Base-by-base conservation (phyloP, 2,797 vertebrate species). In the Enteromius unitaeniatus region DNA sequence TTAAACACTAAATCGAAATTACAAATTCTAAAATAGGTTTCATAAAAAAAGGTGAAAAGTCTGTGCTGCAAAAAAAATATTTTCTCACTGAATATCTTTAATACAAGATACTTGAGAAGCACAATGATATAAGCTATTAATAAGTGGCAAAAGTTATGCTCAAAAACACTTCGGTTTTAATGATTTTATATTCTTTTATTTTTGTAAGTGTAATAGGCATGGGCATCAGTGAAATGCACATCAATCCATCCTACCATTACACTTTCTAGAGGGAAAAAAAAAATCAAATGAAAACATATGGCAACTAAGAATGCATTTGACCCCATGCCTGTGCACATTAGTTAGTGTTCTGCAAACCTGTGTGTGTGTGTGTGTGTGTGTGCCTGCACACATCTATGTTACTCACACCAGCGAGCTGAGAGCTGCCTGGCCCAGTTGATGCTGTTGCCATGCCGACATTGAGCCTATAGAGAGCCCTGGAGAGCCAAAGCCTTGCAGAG, bases 341-440 rank as follows among this genome's bases (percentile, higher is more conserved):
- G 47, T 64, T 34, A 49, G 70, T 28, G 47, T 80, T 64, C 51
- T 70, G 49, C 19, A 15, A 47, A 72, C n/a, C 53, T 72, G 60
- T 78, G 60, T 81, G 49, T 14, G 70, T 82, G 53, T 55, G 47
- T 11, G 42, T 45, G 42, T 75, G 81, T 82, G 58, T 80, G 78
- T 19, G 70, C 17, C 1, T 84, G 85, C 45, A 75, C 67, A 19
- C 51, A 67, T 83, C 65, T 76, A 79, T 81, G 69, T 92, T 94
- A 99, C 98, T 99, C 95, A 99, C 98, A 98, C 96, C 87, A 99
- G 96, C 90, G 97, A 98, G 96, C 96, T 97, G 95, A 99, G 98
- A 91, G 97, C 95, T 47, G 97, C 95, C 86, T 97, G 98, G 91
- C 97, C 97, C 78, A 99, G 93, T 89, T 98, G 98, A 94, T 99